Percentiles rank a stretch among this genome's conserved stretches.
Conservation (phyloP, 2,888 invertebrate genomes). For the Parnassius smintheus region DNA sequence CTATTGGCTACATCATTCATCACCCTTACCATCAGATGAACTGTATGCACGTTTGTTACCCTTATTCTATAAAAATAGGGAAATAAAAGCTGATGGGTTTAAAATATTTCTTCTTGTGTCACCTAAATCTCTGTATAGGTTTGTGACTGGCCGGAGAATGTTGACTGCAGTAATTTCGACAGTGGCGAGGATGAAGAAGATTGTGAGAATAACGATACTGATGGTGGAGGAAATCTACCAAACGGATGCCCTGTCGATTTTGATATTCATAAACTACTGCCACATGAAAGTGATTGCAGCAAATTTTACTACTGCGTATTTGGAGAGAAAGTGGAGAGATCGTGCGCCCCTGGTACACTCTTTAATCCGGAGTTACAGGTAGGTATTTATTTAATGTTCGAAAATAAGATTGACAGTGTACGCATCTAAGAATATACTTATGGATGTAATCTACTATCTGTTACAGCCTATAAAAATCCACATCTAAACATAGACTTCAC, state of each 20-base stretch:
- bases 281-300: constrained; percentile 43
- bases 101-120: no score
- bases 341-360: constrained; percentile 25
- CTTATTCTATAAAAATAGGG: no score
- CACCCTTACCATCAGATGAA: no score
- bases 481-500: no score
- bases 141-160: constrained; percentile 34
- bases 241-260: constrained; percentile 45
- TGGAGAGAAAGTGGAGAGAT: constrained; percentile 39
- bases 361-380: constrained; percentile 29
- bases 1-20: no score
- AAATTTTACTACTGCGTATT: constrained; percentile 46
- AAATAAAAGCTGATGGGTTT: no score
- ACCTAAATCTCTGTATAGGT: constrained; percentile 24
- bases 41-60: no score
- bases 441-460: no score
- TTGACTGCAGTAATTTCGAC: constrained; percentile 21
- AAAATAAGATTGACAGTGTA: no score
- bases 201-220: constrained; percentile 14
- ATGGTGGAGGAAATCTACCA: constrained; percentile 25
- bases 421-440: no score
- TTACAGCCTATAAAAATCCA: no score
- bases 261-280: constrained; percentile 39
- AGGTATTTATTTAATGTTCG: no score
- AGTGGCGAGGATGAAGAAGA: constrained; percentile 14